Evolutionary conservation across 2,797 vertebrate genomes (phyloP).

Genomic region (Delichon dasypus): DNA sequence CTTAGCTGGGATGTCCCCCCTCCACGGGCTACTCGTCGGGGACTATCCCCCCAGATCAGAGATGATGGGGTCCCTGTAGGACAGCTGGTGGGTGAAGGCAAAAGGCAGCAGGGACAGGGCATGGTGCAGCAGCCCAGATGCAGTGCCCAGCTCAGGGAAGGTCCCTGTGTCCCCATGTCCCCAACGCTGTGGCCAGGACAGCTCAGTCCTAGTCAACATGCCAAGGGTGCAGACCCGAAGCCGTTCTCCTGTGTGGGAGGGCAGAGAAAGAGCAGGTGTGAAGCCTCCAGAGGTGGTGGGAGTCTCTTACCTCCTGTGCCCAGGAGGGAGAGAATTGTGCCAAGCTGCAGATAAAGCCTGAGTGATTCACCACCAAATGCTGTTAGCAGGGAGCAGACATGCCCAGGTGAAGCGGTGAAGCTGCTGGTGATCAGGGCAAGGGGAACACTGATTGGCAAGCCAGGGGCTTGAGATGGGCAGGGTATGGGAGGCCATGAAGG

Average conservation of each 20-base stretch:
- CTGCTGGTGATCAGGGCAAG: neutral
- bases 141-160: neutral
- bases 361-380: neutral
- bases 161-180: neutral
- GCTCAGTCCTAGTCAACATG: neutral
- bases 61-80: neutral
- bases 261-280: neutral
- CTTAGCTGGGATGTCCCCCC: neutral
- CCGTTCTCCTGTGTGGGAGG: neutral
- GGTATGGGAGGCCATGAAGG: neutral
- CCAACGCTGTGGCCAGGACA: neutral
- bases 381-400: neutral
- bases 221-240: neutral
- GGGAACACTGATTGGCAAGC: neutral
- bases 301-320: neutral
- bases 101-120: neutral
- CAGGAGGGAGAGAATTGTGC: neutral
- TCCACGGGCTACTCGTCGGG: neutral
- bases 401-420: neutral
- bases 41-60: neutral
- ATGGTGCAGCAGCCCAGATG: rapidly evolving
- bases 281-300: neutral
- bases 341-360: neutral
- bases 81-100: neutral
- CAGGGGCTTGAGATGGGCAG: neutral